phyloP scores from a whole-genome alignment of 2,797 vertebrate species.

The Neoniphon sammara region DNA sequence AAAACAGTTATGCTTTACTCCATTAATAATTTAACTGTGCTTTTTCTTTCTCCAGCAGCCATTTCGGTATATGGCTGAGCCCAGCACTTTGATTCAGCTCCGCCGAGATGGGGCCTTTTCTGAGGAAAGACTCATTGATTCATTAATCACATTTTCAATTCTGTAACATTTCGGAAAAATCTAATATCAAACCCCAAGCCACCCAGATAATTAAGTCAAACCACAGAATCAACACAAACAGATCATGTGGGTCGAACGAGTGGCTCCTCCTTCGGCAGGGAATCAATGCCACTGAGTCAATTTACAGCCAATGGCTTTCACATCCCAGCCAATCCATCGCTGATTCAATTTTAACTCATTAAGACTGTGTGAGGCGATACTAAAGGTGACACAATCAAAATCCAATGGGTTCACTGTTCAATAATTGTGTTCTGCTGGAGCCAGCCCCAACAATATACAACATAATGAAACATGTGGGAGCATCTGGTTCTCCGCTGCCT shows the following conservation, averaged over 20 bases:
- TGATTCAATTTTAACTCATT: conserved; percentile 73
- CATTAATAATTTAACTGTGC: conserved; percentile 67
- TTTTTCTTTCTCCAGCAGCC: conserved; percentile 39
- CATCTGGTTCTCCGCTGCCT: conserved; percentile 30
- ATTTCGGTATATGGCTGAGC: conserved; percentile 37
- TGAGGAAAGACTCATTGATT: conserved; percentile 54
- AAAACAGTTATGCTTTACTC: conserved; percentile 60
- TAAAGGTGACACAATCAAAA: conserved; percentile 71
- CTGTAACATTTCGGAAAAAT: conserved; percentile 62
- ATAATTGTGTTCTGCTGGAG: conserved; percentile 52
- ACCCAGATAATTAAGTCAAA: conserved; percentile 68
- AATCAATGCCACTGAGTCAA: conserved; percentile 76
- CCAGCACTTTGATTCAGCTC: conserved; percentile 31
- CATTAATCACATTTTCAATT: conserved; percentile 69
- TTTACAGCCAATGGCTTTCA: conserved; percentile 69
- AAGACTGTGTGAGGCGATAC: conserved; percentile 53
- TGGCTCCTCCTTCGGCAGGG: conserved; percentile 59
- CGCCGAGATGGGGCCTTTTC: conserved; percentile 21
- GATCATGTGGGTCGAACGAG: conserved; percentile 58
- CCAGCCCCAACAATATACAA: conserved; percentile 1
- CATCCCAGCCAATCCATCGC: conserved; percentile 61
- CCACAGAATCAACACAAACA: conserved; percentile 63
- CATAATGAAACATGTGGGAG: conserved; percentile 34
- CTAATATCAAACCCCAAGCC: conserved; percentile 55
- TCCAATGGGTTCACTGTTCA: conserved; percentile 54